Evolutionary conservation across 2,888 invertebrate genomes (phyloP), one percentile per base, ranked within the genome.

Genomic region (Drosophila melanosoma): DNA sequence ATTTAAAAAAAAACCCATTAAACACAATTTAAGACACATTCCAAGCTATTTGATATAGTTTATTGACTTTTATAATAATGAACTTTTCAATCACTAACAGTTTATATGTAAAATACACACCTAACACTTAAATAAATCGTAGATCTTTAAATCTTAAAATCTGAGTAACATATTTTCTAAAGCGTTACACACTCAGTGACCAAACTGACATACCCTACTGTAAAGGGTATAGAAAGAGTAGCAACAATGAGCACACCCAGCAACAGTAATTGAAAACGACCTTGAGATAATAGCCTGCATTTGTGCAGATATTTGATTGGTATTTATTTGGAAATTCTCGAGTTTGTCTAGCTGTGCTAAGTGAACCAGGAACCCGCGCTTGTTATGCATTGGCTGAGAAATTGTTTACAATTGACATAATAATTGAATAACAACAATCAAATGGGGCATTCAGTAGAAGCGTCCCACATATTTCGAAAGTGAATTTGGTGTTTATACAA

Each of bases 231-330:
- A n/a, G 3, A 49, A 17, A n/a, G 42, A 45, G 15, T 10, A 40
- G 10, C 40, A 40, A 23, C n/a, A 56, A 17, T 20, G 38, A 29
- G 32, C 33, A 15, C 26, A 49, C 35, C 36, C 26, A 49, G 36
- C 62, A 74, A 58, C 57, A 54, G 45, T 67, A 78, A 79, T 73
- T 80, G 68, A 64, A 49, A 73, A 38, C 81, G 88, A 89, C 85
- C 85, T 90, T 85, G 86, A 82, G 85, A 88, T 88, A 89, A 82
- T 82, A 77, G 69, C 80, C 85, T 62, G 29, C 83, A 89, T 74
- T 87, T 82, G 73, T 71, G 69, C 63, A 74, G 79, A 66, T 65
- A 63, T 51, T 57, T 60, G 49, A 42, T 42, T 33, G 49, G 45
- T 38, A 15, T 38, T 59, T 40, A 38, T 45, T 26, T 23, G 49